These are phyloP conservation scores for Heliornis fulica DNA, from an alignment of 2,113 vertebrate species.

Conservation along the genomic window DNA sequence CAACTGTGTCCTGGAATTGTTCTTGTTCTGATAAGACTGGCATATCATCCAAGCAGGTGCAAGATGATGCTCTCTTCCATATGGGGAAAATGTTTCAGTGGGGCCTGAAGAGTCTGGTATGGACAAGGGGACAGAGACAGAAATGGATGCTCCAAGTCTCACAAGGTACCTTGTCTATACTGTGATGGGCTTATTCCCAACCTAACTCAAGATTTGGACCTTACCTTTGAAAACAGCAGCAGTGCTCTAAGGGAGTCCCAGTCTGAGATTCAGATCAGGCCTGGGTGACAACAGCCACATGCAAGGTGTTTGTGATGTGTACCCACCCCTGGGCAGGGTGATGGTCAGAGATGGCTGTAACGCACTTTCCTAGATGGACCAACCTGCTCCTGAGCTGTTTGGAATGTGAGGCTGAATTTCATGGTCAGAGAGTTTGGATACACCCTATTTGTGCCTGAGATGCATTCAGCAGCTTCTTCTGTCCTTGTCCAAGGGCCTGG, in stretches of 20 bases:
- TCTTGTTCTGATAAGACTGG: accelerated
- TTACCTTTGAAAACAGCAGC: neutral
- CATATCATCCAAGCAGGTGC: neutral
- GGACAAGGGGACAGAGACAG: neutral
- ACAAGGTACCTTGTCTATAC: neutral
- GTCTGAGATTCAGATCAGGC: neutral
- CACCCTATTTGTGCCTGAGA: neutral
- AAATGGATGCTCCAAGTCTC: neutral
- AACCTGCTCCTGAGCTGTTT: neutral
- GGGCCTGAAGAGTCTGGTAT: neutral
- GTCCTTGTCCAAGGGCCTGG: neutral
- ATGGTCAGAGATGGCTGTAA: neutral
- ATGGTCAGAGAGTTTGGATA: neutral
- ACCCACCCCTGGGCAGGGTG: neutral
- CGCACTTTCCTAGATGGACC: neutral
- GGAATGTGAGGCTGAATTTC: neutral
- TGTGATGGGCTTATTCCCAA: neutral
- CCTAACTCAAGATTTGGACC: neutral
- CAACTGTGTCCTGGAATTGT: neutral
- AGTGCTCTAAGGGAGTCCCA: neutral
- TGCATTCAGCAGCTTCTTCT: neutral
- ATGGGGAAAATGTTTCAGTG: neutral
- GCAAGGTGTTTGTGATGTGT: neutral
- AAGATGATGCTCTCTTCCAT: neutral
- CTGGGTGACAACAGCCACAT: neutral